Evolutionary conservation across 2,797 vertebrate species (phyloP), one percentile per base, ranked within the genome.

Genomic region (Taenioides sp.): DNA sequence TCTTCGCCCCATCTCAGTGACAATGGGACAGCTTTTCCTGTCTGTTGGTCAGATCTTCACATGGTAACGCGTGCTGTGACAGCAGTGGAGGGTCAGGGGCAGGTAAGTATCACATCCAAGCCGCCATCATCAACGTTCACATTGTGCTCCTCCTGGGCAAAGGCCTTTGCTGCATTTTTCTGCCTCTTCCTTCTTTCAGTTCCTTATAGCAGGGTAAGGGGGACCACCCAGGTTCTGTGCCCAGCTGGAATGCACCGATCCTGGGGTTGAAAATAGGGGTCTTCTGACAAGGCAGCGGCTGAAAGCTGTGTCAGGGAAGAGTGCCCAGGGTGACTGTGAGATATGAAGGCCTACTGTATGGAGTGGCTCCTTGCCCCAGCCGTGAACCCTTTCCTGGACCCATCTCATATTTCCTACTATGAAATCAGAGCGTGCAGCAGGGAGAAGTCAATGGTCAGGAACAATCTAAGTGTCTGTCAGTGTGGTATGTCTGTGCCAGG

Each of bases 401-500:
- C 84, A 58, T 86, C 91, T 95, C 93, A 84, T 79, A 73, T 94
- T 93, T 91, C 93, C 87, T 81, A 88, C 84, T 89, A 86, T 93
- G 93, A 92, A 93, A 94, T 92, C 90, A 91, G 91, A 94, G 83
- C 93, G 91, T 68, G 78, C 84, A 79, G 90, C 91, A 89, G 89
- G 88, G 76, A 85, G 86, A 87, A 92, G 87, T 92, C 92, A 90
- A 84, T 91, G 92, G 87, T 89, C 91, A 93, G 86, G 92, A 94
- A 94, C 92, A 94, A 94, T 95, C 90, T 89, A 91, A 92, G 84
- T 90, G 92, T 92, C 92, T 92, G 90, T 94, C 93, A 92, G 68
- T 78, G 23, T 40, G 81, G 79, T 65, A 80, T 83, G 79, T 84
- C 20, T 34, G 78, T 88, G 91, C 89, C 90, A 91, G 79, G 77